Base-by-base conservation (phyloP, 2,888 invertebrate species). In the Rotaria macrura region DNA sequence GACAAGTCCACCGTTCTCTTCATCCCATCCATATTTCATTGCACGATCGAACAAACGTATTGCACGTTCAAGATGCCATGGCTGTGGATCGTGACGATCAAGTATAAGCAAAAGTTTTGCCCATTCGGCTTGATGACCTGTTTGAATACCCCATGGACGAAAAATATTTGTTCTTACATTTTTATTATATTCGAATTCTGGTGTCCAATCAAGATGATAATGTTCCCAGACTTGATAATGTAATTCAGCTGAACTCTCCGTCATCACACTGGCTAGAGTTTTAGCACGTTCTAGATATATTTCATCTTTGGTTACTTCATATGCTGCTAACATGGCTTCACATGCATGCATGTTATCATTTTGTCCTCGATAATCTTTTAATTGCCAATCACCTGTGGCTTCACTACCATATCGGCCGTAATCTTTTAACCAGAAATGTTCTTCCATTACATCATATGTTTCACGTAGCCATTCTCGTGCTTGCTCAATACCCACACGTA, bases 131-230 rank as follows among this genome's bases (percentile, higher is more conserved):
- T 79, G 79, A 43, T 79, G 79, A n/a, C 79, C 79, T n/a, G 43
- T 79, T 79, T 79, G 79, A 25, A 79, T 43, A 20, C 79, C 79
- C 79, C 79, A 79, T 79, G 79, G 79, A 40, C 79, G 79, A 79
- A 79, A 79, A 23, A 43, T 79, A 79, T 79, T 79, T 79, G 79
- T 79, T 79, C 79, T 40, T n/a, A 79, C 79, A 79, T 25, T 14
- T 79, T 79, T 79, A 43, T 79, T 79, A 79, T 79, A 79, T 43
- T 79, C 79, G 14, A 12, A 79, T 14, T 79, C 25, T 79, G 79
- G 79, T 43, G 43, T 43, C 79, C 79, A 79, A 43, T 79, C 79
- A 12, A 43, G 25, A n/a, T 79, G 14, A 43, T 25, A 79, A 79
- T 79, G 79, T 43, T 79, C 79, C 25, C 38, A 79, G 2, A 79